Conservation (phyloP, 2,797 vertebrate species). For the Micromesistius poutassou region DNA sequence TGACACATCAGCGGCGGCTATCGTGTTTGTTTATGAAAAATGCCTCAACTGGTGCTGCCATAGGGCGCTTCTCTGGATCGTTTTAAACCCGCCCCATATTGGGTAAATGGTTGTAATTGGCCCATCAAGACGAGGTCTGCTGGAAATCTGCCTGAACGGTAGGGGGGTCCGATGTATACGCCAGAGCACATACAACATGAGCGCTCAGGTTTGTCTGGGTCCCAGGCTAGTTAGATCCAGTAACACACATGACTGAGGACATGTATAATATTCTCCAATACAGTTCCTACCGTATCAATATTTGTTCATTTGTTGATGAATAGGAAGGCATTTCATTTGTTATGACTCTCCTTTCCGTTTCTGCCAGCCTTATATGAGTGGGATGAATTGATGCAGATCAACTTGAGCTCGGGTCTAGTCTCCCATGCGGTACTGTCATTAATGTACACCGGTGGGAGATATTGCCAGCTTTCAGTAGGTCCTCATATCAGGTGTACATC, state of each 20-base stretch:
- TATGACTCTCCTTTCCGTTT: not conserved
- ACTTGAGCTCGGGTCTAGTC: not conserved
- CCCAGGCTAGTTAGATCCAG: too few species aligned
- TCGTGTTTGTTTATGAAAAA: too few species aligned
- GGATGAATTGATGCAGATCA: not conserved
- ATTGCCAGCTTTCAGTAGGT: conserved; percentile 39
- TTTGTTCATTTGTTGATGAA: not conserved
- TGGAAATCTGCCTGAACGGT: too few species aligned
- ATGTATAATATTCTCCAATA: not conserved
- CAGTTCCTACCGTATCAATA: not conserved
- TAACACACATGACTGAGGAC: not conserved
- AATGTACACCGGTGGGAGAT: conserved; percentile 15
- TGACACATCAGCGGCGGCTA: too few species aligned
- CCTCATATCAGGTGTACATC: conserved; percentile 34
- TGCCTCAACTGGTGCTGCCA: too few species aligned
- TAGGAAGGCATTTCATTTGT: not conserved
- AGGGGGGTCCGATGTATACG: too few species aligned
- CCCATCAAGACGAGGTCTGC: too few species aligned
- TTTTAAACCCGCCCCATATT: too few species aligned
- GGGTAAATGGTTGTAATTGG: too few species aligned
- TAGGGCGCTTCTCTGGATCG: too few species aligned
- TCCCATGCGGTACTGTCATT: conserved; percentile 22
- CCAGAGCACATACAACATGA: too few species aligned
- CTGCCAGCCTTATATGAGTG: not conserved
- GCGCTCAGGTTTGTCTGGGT: too few species aligned